These are phyloP conservation scores for Montipora cactus DNA, from an alignment of 64 coral and sea anemone genomes.

Conservation along the genomic window DNA sequence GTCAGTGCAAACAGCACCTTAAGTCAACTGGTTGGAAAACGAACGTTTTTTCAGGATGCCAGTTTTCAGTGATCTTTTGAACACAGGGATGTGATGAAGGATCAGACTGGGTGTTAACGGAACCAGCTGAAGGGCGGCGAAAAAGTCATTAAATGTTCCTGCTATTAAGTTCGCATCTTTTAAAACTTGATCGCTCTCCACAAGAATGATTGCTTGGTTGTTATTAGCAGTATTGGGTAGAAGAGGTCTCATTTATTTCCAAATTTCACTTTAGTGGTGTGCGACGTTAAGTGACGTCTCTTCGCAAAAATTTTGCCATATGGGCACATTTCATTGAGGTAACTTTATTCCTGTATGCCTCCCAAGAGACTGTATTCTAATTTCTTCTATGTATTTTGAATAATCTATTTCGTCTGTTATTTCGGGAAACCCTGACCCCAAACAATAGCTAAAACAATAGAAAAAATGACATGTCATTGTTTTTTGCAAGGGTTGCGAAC, in stretches of 20 bases:
- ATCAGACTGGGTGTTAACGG: background rate
- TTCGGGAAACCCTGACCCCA: too few relatives aligned
- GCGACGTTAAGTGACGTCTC: background rate
- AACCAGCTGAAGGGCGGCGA: background rate
- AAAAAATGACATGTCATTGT: too few relatives aligned
- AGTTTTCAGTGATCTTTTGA: background rate
- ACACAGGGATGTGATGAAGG: background rate
- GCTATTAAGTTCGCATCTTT: background rate
- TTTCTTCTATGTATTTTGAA: too few relatives aligned
- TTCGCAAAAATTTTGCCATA: too few relatives aligned
- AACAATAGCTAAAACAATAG: too few relatives aligned
- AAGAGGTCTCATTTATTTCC: background rate
- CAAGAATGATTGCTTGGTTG: background rate
- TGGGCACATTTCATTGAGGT: background rate
- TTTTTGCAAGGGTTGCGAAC: too few relatives aligned
- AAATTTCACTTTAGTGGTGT: background rate
- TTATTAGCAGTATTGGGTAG: background rate
- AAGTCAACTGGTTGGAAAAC: background rate
- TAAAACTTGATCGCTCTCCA: background rate
- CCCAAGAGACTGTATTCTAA: too few relatives aligned
- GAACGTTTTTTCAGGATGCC: background rate
- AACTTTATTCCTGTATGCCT: background rate
- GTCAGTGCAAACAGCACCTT: background rate
- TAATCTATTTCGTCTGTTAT: too few relatives aligned
- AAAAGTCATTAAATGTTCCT: background rate